Percentiles rank a stretch among this genome's conserved stretches.
Conservation (phyloP, 2,888 invertebrate species). For the Platypus cylindrus region DNA sequence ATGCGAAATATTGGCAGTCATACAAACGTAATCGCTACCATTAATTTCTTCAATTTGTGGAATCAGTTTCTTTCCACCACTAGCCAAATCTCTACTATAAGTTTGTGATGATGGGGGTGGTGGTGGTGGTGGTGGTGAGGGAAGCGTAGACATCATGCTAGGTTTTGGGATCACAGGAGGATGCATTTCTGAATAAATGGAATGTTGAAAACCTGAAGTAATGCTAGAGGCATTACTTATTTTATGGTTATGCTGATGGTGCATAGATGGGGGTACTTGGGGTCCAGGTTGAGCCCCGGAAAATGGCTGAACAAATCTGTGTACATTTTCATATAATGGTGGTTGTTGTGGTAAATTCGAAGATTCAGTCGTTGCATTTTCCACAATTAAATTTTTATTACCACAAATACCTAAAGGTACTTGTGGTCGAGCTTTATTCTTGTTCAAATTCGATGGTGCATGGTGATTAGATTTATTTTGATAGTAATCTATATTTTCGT, state of each 20-base stretch:
- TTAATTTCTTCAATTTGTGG: conserved; percentile 51
- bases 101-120: conserved; percentile 17
- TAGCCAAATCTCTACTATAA: conserved; percentile 19
- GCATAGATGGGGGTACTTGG: conserved; percentile 31
- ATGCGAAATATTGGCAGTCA: conserved; percentile 57
- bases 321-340: conserved; percentile 40
- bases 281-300: conserved; percentile 32
- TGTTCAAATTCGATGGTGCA: conserved; percentile 38
- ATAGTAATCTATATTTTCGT: conserved; percentile 77
- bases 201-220: conserved; percentile 20
- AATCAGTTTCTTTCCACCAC: conserved; percentile 12
- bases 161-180: conserved; percentile 19
- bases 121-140: too few species aligned
- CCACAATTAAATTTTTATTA: conserved; percentile 36
- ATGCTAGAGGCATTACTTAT: too few species aligned
- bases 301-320: conserved; percentile 25
- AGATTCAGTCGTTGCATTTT: too few species aligned
- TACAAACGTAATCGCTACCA: conserved; percentile 71
- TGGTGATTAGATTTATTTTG: conserved; percentile 34
- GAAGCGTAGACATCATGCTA: too few species aligned
- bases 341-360: too few species aligned
- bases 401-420: conserved; percentile 43
- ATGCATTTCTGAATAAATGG: conserved; percentile 30
- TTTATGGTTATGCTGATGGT: conserved; percentile 19
- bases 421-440: conserved; percentile 71